Base-by-base conservation (phyloP, 2,113 vertebrate genomes). In the Edolisoma coerulescens region DNA sequence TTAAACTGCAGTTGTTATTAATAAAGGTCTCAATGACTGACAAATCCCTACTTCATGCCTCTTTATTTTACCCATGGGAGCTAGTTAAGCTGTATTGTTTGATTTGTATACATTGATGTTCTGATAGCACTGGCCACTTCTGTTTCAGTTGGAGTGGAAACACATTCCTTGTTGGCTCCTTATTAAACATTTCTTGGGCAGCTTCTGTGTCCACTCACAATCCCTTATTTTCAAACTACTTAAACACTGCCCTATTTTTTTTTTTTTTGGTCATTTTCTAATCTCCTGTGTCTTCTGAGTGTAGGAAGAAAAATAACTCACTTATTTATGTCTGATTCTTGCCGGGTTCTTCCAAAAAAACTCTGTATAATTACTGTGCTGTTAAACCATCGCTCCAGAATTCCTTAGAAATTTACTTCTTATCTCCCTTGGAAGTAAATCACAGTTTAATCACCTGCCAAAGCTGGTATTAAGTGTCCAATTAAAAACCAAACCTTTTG, bases 341-440 rank as follows among this genome's bases (percentile, higher is more conserved):
- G 32, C 85, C 49, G 4, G 2, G 20, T 90, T 84, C 68, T 96
- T 86, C 82, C 52, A 67, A 85, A 92, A 93, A 70, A 64, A n/a
- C 65, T 81, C 60, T 60, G 16, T 92, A 65, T 95, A 96, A 97
- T 96, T 92, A 89, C 83, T 1, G 0, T 82, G 80, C 60, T 89
- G 80, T 84, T 95, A 94, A 97, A 92, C 64, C 79, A 93, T 44
- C 6, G 22, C 49, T 94, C 88, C 92, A 84, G 94, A 96, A 93
- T 90, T 93, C 96, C 92, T 95, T 84, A 89, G 96, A 95, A 96
- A 96, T 84, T 90, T 78, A 57, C 45, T 88, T 93, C 92, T 96
- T 96, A 97, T 96, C 96, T 97, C 90, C 53, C 90, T 82, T 89
- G 95, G 95, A 96, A 95, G 96, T 93, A 94, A 96, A 97, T 96